A percentile compares a stretch with the other conserved stretches of the same genome.
Evolutionary conservation across 1,140 invertebrate genomes (phyloP).

Genomic region (Psilanteris sp.): DNA sequence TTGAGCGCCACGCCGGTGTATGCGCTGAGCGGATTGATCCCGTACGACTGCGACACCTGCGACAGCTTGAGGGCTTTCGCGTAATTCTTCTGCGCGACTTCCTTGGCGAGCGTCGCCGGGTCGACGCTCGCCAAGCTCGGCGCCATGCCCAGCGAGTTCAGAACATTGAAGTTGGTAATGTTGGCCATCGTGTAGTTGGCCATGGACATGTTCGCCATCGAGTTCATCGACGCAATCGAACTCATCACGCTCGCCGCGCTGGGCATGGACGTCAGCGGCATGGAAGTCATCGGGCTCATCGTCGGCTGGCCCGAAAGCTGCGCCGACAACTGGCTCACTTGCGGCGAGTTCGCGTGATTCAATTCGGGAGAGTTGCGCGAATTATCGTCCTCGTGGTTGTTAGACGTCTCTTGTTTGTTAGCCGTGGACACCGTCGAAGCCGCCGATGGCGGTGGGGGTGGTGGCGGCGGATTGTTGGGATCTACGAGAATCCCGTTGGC

Average conservation of each 20-base stretch:
- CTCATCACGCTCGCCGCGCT: slow-evolving; percentile 65
- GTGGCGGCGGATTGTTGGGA: slow-evolving; percentile 80
- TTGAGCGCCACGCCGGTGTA: slow-evolving; percentile 90
- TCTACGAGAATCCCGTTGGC: slow-evolving; percentile 80
- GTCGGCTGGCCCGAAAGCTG: slow-evolving; percentile 58
- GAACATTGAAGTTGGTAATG: slow-evolving; percentile 73
- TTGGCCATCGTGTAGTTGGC: slow-evolving; percentile 72
- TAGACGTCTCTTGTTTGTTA: slow-evolving; percentile 70
- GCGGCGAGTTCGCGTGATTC: slow-evolving; percentile 74
- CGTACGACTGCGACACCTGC: slow-evolving; percentile 77
- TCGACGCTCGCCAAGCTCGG: slow-evolving; percentile 73
- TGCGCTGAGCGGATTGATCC: slow-evolving; percentile 81
- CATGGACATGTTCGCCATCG: slow-evolving; percentile 61
- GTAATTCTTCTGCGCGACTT: slow-evolving; percentile 89
- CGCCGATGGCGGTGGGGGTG: slow-evolving; percentile 72
- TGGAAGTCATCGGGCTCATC: slow-evolving; percentile 73
- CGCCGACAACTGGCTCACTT: slow-evolving; percentile 64
- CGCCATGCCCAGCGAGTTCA: slow-evolving; percentile 72
- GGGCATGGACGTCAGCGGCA: slow-evolving; percentile 72
- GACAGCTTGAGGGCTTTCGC: slow-evolving; percentile 84
- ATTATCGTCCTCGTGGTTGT: slow-evolving; percentile 75
- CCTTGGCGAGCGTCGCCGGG: slow-evolving; percentile 85
- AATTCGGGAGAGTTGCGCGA: slow-evolving; percentile 78
- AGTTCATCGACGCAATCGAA: slow-evolving; percentile 64
- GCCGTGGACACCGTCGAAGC: slow-evolving; percentile 64